Percentiles rank a stretch among this genome's conserved stretches.
These are phyloP conservation scores for Xenopus laevis DNA, from an alignment of 2,113 vertebrate genomes.

Conservation along the genomic window DNA sequence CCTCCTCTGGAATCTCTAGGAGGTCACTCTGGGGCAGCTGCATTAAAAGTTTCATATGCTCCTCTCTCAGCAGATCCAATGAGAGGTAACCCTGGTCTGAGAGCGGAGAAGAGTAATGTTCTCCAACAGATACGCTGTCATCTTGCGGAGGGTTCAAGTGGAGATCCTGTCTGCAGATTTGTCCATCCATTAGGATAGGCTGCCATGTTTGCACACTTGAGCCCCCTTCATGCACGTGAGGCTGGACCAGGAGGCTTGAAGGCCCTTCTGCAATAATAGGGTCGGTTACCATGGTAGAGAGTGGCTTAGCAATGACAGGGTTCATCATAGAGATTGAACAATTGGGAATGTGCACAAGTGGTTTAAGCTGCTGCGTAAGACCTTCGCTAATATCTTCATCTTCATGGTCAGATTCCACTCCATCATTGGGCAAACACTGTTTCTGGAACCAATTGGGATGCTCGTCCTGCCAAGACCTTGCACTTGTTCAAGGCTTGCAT, in stretches of 20 bases:
- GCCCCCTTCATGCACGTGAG: not conserved
- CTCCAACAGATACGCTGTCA: not conserved
- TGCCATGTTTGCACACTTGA: not conserved
- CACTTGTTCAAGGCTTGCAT: slow-evolving; percentile 74
- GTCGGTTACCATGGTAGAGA: not conserved
- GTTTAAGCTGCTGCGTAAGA: not conserved
- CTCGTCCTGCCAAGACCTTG: slow-evolving; percentile 67
- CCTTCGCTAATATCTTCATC: slow-evolving; percentile 26
- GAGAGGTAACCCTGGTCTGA: slow-evolving; percentile 90
- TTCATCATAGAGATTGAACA: slow-evolving; percentile 24
- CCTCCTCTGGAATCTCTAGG: not conserved
- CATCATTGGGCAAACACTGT: slow-evolving; percentile 62
- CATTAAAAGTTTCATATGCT: slow-evolving; percentile 12
- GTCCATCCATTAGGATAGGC: not conserved
- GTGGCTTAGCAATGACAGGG: slow-evolving; percentile 40
- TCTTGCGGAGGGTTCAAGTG: not conserved
- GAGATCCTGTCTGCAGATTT: slow-evolving; percentile 49
- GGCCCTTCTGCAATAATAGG: not conserved
- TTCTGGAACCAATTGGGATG: slow-evolving; percentile 83
- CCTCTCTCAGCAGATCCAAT: slow-evolving; percentile 57
- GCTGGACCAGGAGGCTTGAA: not conserved
- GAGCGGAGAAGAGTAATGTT: slow-evolving; percentile 56
- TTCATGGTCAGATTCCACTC: slow-evolving; percentile 52
- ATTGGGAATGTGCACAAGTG: not conserved
- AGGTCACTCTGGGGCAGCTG: not conserved